These are phyloP conservation scores for Pelodytes ibericus DNA, from an alignment of 2,797 vertebrate genomes.

Conservation along the genomic window DNA sequence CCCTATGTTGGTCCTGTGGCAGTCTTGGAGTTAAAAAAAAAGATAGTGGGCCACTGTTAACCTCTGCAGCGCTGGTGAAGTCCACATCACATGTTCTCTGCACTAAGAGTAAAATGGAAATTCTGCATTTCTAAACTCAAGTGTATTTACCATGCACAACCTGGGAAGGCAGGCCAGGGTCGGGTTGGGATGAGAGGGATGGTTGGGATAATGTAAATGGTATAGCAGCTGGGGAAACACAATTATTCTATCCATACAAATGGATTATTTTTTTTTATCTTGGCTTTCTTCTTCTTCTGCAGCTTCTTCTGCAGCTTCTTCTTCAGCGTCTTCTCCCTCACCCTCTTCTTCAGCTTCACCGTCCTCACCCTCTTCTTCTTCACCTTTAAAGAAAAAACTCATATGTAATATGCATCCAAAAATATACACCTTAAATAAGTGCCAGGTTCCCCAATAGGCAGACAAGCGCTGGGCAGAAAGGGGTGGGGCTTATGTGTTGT, in stretches of 20 bases:
- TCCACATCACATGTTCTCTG: not conserved
- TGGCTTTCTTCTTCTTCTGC: constrained; percentile 16
- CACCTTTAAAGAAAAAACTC: not conserved
- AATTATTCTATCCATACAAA: not conserved
- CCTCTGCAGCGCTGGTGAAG: not conserved
- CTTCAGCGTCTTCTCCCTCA: not conserved
- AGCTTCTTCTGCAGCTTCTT: constrained; percentile 9
- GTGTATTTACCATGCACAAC: constrained; percentile 39
- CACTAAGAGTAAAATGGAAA: not conserved
- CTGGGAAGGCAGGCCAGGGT: constrained; percentile 15
- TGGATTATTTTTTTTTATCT: constrained; percentile 31
- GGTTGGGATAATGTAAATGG: not conserved
- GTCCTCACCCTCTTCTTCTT: constrained; percentile 22
- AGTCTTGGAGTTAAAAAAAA: constrained; percentile 3
- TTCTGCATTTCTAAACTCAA: constrained; percentile 11
- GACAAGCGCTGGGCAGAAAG: too few species aligned
- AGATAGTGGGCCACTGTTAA: not conserved
- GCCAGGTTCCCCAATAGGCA: too few species aligned
- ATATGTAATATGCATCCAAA: too few species aligned
- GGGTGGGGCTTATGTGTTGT: too few species aligned
- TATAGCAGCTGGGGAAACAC: constrained; percentile 24
- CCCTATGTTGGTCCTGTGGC: not conserved
- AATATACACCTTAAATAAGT: too few species aligned
- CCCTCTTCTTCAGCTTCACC: constrained; percentile 2
- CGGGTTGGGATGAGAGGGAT: not conserved